Conservation (phyloP, 2,888 invertebrate genomes). For the Hirtodrosophila duncani region DNA sequence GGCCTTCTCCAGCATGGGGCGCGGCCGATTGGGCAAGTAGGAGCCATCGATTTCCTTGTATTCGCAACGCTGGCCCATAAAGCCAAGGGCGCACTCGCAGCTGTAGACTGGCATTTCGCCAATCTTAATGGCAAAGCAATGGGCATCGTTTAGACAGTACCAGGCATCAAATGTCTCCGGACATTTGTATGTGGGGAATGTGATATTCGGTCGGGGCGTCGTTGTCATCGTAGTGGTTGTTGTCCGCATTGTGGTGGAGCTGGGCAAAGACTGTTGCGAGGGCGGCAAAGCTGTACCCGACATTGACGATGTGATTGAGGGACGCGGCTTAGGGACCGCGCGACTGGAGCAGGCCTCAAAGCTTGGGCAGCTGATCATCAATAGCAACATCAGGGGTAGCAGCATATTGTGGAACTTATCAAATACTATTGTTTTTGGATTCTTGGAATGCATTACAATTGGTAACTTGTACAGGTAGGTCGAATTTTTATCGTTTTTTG, state of each 20-base stretch:
- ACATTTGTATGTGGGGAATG: constrained; percentile 96
- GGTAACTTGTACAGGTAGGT: constrained; percentile 13
- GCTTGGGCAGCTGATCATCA: constrained; percentile 39
- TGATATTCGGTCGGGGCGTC: constrained; percentile 93
- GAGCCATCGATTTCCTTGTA: constrained; percentile 97
- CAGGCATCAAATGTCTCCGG: constrained; percentile 94
- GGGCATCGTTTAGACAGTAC: constrained; percentile 97
- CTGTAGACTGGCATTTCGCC: constrained; percentile 95
- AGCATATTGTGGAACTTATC: constrained; percentile 9
- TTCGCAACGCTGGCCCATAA: constrained; percentile 96
- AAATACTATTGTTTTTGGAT: constrained; percentile 29
- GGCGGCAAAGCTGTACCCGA: constrained; percentile 58
- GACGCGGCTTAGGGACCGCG: constrained; percentile 87
- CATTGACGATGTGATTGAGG: constrained; percentile 77
- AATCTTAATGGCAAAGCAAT: constrained; percentile 96
- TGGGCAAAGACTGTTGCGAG: constrained; percentile 37
- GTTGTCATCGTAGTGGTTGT: constrained; percentile 84
- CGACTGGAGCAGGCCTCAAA: constrained; percentile 78
- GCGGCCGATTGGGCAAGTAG: constrained; percentile 86
- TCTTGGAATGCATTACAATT: constrained; percentile 61
- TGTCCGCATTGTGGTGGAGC: constrained; percentile 80
- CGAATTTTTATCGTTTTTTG: constrained; percentile 36
- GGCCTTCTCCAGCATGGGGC: constrained; percentile 88
- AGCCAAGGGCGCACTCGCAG: constrained; percentile 96
- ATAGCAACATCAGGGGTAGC: constrained; percentile 29